Evolutionary conservation across 2,113 vertebrate species (phyloP).

Genomic region (Cyanoramphus novaezelandiae): DNA sequence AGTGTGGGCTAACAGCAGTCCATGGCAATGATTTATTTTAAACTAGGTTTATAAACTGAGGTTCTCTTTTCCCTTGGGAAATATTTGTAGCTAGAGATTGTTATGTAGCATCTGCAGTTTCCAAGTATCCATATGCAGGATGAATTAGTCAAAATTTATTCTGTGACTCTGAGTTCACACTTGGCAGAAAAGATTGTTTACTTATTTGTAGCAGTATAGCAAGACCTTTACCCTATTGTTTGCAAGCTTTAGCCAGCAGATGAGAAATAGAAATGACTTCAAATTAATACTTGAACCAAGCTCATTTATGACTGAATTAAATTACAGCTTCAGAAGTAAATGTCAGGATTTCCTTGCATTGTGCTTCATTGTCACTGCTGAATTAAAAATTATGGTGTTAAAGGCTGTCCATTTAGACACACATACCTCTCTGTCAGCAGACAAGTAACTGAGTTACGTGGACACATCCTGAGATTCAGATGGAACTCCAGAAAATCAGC

Average conservation of each 20-base stretch:
- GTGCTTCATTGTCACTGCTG: neutral
- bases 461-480: rapidly evolving
- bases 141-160: slow-evolving; percentile 31
- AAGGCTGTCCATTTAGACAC: neutral
- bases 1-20: neutral
- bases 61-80: neutral
- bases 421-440: neutral
- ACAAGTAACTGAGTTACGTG: neutral
- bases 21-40: neutral
- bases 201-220: slow-evolving; percentile 11
- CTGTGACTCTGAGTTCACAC: slow-evolving; percentile 6
- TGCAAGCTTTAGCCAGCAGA: slow-evolving; percentile 28
- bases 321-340: neutral
- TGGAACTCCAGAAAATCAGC: neutral
- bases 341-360: neutral
- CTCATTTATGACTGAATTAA: neutral
- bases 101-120: slow-evolving; percentile 22
- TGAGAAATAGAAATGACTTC: neutral
- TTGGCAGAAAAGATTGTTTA: slow-evolving; percentile 22
- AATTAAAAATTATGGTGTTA: neutral
- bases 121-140: slow-evolving; percentile 17
- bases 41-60: neutral
- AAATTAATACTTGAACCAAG: neutral
- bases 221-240: slow-evolving; percentile 9
- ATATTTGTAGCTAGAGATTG: neutral